These are phyloP conservation scores for Cantharis lateralis DNA, from an alignment of 2,888 invertebrate genomes.

Conservation along the genomic window DNA sequence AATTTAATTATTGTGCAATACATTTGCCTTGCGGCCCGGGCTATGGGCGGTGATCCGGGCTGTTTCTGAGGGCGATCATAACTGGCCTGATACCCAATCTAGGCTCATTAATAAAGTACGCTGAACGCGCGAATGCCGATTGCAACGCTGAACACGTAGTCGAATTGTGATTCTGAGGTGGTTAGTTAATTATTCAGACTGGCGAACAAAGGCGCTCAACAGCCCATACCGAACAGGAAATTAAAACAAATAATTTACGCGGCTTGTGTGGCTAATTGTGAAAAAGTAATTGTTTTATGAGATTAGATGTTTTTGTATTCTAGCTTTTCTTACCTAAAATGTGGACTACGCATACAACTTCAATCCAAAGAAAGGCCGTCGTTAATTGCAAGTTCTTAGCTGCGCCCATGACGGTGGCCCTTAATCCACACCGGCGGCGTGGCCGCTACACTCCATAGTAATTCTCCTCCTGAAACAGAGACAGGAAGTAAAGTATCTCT, in stretches of 20 bases:
- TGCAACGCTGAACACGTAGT: slow-evolving; percentile 53
- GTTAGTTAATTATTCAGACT: slow-evolving; percentile 55
- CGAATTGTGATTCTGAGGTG: slow-evolving; percentile 56
- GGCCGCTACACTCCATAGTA: slow-evolving; percentile 52
- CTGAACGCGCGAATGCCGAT: slow-evolving; percentile 42
- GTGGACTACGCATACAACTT: slow-evolving; percentile 29
- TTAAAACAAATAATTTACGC: slow-evolving; percentile 52
- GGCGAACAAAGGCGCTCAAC: slow-evolving; percentile 47
- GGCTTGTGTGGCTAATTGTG: slow-evolving; percentile 42
- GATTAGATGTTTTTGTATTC: slow-evolving; percentile 26
- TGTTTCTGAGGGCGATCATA: slow-evolving; percentile 39
- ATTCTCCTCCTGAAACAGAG: slow-evolving; percentile 52
- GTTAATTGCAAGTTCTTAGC: slow-evolving; percentile 20
- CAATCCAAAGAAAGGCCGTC: slow-evolving; percentile 25
- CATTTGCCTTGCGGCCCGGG: slow-evolving; percentile 48
- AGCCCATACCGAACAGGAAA: slow-evolving; percentile 47
- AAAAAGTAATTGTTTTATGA: slow-evolving; percentile 35
- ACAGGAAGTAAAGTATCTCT: slow-evolving; percentile 20
- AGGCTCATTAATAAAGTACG: slow-evolving; percentile 47
- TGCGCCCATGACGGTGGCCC: slow-evolving; percentile 51
- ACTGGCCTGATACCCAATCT: slow-evolving; percentile 46
- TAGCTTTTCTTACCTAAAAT: slow-evolving; percentile 36
- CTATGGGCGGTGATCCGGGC: slow-evolving; percentile 33
- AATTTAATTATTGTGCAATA: slow-evolving; percentile 57
- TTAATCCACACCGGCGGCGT: slow-evolving; percentile 53